A percentile compares a stretch with the other conserved stretches of the same genome.
phyloP scores from a whole-genome alignment of 2,113 vertebrate genomes.

The Narcine bancroftii region DNA sequence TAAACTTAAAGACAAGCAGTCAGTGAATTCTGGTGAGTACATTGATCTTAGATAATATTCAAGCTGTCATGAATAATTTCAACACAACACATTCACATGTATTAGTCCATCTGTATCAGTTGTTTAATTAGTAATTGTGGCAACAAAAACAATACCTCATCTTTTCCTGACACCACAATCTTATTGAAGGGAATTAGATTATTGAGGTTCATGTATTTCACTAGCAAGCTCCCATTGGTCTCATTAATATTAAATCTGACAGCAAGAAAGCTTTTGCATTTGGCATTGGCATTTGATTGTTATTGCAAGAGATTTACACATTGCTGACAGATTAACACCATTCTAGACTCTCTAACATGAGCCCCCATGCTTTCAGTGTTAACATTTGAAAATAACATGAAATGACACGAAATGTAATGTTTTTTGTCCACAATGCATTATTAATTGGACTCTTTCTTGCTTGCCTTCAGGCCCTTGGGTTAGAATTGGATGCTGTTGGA shows the following conservation, averaged over 20 bases:
- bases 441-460: slow-evolving; percentile 1
- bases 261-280: neutral
- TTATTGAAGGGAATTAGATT: neutral
- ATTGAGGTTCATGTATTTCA: neutral
- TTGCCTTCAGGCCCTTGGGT: neutral
- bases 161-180: neutral
- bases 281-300: neutral
- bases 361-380: neutral
- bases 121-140: neutral
- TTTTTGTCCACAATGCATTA: slow-evolving; percentile 4
- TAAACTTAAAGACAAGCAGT: neutral
- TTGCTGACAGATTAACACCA: neutral
- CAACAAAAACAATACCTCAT: neutral
- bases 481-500: neutral
- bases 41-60: slow-evolving; percentile 15
- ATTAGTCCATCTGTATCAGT: neutral
- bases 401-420: neutral
- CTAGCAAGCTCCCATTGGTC: neutral
- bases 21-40: neutral
- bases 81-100: neutral
- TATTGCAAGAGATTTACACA: neutral
- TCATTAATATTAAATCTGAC: neutral
- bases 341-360: neutral
- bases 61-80: neutral
- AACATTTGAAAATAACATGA: neutral